Evolutionary conservation across 2,113 vertebrate genomes (phyloP).

Genomic region (Catharus minimus): DNA sequence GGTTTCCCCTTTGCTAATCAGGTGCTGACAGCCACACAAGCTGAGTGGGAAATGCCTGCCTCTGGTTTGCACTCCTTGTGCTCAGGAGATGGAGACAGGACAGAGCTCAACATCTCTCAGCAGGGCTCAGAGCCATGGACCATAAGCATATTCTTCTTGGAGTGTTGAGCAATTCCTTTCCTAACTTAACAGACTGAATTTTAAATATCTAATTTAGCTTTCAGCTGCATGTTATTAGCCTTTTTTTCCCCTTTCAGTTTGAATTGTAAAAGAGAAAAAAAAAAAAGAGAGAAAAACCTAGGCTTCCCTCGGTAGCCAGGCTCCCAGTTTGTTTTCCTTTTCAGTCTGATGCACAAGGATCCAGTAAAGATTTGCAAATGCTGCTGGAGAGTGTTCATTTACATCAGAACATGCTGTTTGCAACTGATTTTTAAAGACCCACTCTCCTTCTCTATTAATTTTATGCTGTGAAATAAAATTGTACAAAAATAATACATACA

Average conservation of each 20-base stretch:
- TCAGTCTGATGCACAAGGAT: not conserved
- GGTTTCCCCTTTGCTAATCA: not conserved
- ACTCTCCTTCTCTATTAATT: constrained; percentile 11
- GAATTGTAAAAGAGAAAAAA: not conserved
- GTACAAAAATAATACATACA: not conserved
- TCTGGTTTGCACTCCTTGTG: not conserved
- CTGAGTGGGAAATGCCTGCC: not conserved
- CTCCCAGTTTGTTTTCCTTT: not conserved
- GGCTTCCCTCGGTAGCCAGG: not conserved
- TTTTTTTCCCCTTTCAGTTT: not conserved
- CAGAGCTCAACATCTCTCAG: not conserved
- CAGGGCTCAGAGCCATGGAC: not conserved
- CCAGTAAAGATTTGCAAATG: constrained; percentile 3
- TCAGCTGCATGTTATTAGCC: not conserved
- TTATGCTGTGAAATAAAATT: constrained; percentile 17
- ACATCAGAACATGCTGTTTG: not conserved
- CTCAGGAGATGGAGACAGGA: not conserved
- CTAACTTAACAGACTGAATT: not conserved
- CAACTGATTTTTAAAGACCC: constrained; percentile 4
- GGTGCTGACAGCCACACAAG: not conserved
- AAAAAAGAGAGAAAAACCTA: not conserved
- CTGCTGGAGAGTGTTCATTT: constrained; percentile 6
- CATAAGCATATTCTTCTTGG: not conserved
- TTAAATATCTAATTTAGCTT: constrained; percentile 1
- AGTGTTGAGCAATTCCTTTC: not conserved